These are phyloP conservation scores for Drosophila quadrilineata DNA, from an alignment of 1,140 invertebrate species.

Conservation along the genomic window DNA sequence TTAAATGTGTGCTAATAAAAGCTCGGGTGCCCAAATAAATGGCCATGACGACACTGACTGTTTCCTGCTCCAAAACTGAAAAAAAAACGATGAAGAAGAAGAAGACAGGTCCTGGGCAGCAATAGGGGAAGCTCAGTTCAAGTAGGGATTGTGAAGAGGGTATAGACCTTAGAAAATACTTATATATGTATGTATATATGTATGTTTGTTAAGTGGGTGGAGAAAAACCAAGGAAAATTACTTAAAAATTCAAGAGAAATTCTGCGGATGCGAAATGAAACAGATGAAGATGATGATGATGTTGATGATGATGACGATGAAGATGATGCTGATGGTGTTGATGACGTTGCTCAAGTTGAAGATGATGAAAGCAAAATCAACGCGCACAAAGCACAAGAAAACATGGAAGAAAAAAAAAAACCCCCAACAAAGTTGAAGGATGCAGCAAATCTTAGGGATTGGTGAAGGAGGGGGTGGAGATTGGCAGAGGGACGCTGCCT, in stretches of 20 bases:
- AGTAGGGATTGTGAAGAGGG: not conserved
- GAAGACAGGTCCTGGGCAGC: constrained; percentile 8
- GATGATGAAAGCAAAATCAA: constrained; percentile 59
- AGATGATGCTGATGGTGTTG: constrained; percentile 13
- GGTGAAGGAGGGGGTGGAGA: not conserved
- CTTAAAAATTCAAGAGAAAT: constrained; percentile 68
- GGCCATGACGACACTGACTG: constrained; percentile 41
- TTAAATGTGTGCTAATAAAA: constrained; percentile 80
- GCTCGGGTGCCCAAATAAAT: constrained; percentile 50
- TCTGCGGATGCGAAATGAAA: constrained; percentile 23
- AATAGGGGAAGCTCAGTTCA: constrained; percentile 42
- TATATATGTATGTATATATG: no score
- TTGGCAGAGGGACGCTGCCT: not conserved
- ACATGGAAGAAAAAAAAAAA: no score
- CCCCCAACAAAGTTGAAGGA: constrained; percentile 22
- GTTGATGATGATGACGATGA: constrained; percentile 17
- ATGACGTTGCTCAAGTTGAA: constrained; percentile 17
- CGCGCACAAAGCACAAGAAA: constrained; percentile 53
- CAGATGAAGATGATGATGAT: constrained; percentile 16
- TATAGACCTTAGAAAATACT: constrained; percentile 14
- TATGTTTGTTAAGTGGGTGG: constrained; percentile 38
- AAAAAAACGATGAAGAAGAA: no score
- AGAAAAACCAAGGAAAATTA: constrained; percentile 51
- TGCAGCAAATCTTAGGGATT: not conserved
- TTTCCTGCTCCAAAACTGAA: constrained; percentile 7